Conservation (phyloP, 2,113 vertebrate genomes). For the Globicephala melas region DNA sequence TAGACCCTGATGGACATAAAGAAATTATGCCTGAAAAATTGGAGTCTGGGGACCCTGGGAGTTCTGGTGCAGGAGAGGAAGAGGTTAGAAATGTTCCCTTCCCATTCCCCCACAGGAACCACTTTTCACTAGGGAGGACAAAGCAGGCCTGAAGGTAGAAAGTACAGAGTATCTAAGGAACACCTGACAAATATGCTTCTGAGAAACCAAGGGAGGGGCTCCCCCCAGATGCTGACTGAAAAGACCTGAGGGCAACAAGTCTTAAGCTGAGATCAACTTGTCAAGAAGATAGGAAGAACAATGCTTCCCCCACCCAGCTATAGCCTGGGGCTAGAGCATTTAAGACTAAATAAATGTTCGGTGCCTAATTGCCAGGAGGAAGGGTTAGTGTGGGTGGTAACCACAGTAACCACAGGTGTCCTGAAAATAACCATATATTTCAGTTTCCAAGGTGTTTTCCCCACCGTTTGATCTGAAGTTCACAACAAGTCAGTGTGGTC, state of each 20-base stretch:
- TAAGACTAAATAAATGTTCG: slow-evolving; percentile 36
- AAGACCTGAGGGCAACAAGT: slow-evolving; percentile 53
- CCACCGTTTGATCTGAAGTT: slow-evolving; percentile 40
- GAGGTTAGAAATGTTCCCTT: slow-evolving; percentile 21
- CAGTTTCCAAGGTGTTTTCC: slow-evolving; percentile 47
- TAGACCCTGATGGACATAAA: slow-evolving; percentile 42
- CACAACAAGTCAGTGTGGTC: slow-evolving; percentile 11
- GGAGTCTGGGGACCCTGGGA: slow-evolving; percentile 36
- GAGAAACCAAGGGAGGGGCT: slow-evolving; percentile 43
- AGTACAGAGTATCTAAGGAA: not conserved
- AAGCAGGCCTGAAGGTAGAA: slow-evolving; percentile 53
- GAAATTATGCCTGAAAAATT: slow-evolving; percentile 60
- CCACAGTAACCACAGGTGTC: slow-evolving; percentile 35
- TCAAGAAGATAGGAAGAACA: slow-evolving; percentile 63
- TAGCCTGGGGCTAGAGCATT: not conserved
- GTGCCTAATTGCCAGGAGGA: not conserved
- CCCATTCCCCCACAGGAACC: not conserved
- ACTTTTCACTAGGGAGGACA: slow-evolving; percentile 37
- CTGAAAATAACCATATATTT: slow-evolving; percentile 51
- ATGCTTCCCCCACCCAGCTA: slow-evolving; percentile 36
- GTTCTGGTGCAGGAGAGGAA: slow-evolving; percentile 16
- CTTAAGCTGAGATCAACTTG: slow-evolving; percentile 67
- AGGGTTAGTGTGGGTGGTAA: slow-evolving; percentile 49
- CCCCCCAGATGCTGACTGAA: slow-evolving; percentile 50
- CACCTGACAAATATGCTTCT: slow-evolving; percentile 55